Evolutionary conservation across 1,140 invertebrate genomes (phyloP).

Genomic region (Lordiphosa clarofinis): DNA sequence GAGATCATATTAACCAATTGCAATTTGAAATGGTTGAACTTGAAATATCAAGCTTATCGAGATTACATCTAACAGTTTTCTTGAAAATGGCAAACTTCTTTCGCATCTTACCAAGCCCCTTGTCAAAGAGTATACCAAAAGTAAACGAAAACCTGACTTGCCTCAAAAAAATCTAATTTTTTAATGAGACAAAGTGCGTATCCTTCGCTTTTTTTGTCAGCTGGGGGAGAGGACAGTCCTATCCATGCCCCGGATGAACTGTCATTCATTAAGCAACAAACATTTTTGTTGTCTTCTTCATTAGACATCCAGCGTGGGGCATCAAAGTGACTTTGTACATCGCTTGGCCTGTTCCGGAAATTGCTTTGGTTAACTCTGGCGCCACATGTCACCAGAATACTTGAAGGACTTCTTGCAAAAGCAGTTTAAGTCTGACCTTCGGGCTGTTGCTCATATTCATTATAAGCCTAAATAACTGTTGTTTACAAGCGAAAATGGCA

Average conservation of each 20-base stretch:
- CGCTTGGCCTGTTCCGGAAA: constrained; percentile 37
- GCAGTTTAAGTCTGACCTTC: constrained; percentile 52
- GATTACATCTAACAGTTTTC: too few relatives aligned
- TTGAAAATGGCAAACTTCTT: neutral
- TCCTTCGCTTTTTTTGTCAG: neutral
- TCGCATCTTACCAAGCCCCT: rapidly evolving
- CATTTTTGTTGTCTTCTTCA: constrained; percentile 39
- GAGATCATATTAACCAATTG: too few relatives aligned
- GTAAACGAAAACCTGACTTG: constrained; percentile 9
- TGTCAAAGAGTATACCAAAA: neutral
- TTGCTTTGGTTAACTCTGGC: constrained; percentile 52
- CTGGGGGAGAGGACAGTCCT: constrained; percentile 5
- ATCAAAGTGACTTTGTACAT: constrained; percentile 38
- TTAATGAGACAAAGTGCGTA: constrained; percentile 52
- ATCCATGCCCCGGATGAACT: constrained; percentile 13
- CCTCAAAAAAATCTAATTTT: constrained; percentile 36
- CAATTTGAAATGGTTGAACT: too few relatives aligned
- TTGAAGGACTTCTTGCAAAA: constrained; percentile 49
- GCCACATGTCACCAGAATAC: constrained; percentile 56
- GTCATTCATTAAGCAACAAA: constrained; percentile 43
- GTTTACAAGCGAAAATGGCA: constrained; percentile 57
- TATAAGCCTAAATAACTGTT: constrained; percentile 77
- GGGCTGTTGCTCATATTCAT: constrained; percentile 74
- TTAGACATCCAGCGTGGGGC: constrained; percentile 28
- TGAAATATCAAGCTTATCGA: too few relatives aligned